These are phyloP conservation scores for Forbesichthys papilliferus DNA, from an alignment of 2,113 vertebrate species.

Conservation along the genomic window DNA sequence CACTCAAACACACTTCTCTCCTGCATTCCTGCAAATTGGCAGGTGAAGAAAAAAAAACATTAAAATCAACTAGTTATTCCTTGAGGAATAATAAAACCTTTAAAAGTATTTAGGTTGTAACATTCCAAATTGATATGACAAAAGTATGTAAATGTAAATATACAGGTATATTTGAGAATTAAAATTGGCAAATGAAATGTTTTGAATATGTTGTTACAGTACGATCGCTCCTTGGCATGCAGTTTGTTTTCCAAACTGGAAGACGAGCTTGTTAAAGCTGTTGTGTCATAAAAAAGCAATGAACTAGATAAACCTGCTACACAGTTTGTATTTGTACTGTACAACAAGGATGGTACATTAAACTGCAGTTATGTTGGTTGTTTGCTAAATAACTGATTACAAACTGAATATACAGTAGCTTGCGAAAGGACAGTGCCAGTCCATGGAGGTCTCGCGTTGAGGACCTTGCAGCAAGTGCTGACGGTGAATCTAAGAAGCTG, in stretches of 20 bases:
- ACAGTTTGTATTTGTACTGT: not conserved
- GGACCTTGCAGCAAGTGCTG: not conserved
- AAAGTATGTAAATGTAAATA: slow-evolving; percentile 36
- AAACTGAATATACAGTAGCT: not conserved
- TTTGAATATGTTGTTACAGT: slow-evolving; percentile 1
- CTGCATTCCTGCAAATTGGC: too few species aligned
- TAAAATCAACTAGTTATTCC: not conserved
- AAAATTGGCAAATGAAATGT: not conserved
- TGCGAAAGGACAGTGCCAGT: not conserved
- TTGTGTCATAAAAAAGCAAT: slow-evolving; percentile 13
- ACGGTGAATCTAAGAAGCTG: not conserved
- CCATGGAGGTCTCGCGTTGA: not conserved
- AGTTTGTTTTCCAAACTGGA: slow-evolving; percentile 6
- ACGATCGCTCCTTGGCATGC: too few species aligned
- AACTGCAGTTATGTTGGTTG: not conserved
- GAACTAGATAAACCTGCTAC: not conserved
- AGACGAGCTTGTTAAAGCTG: slow-evolving; percentile 30
- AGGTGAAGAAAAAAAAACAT: too few species aligned
- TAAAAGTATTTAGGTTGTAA: slow-evolving; percentile 18
- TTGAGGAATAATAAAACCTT: slow-evolving; percentile 2
- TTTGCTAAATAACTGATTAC: slow-evolving; percentile 2
- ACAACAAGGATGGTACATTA: not conserved
- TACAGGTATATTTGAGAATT: slow-evolving; percentile 10
- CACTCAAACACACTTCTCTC: too few species aligned
- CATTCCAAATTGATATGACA: not conserved